Evolutionary conservation across 2,797 vertebrate species (phyloP).

Genomic region (Falco berigora): DNA sequence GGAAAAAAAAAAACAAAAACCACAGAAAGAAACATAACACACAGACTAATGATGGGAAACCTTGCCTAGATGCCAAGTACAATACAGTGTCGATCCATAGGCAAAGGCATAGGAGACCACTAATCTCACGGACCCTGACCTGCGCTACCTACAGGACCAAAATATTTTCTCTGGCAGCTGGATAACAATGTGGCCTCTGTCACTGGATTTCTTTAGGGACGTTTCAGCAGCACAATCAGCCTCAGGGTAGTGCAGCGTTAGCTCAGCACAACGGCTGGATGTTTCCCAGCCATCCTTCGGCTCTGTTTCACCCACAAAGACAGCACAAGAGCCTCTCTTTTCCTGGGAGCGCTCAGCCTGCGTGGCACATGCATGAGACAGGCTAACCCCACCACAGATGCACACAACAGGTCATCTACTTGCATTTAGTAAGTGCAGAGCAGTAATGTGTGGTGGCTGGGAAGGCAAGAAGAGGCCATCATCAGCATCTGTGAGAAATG

Average conservation of each 20-base stretch:
- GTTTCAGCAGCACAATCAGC: background rate
- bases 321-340: fast-evolving
- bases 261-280: background rate
- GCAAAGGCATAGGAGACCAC: background rate
- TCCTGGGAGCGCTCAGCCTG: background rate
- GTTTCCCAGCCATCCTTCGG: background rate
- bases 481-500: fast-evolving
- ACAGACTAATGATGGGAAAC: background rate
- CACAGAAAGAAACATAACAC: background rate
- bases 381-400: background rate
- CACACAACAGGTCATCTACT: background rate
- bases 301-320: background rate
- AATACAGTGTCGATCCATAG: background rate
- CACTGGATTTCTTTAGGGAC: background rate
- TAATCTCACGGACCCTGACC: background rate
- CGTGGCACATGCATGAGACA: fast-evolving
- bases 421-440: fast-evolving
- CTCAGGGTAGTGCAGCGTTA: background rate
- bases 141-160: background rate
- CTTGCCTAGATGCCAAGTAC: background rate
- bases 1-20: background rate
- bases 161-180: background rate
- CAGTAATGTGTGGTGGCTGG: background rate
- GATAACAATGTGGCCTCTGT: background rate
- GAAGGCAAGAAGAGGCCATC: background rate